phyloP scores from a whole-genome alignment of 1,140 invertebrate genomes.

The Atta texana region DNA sequence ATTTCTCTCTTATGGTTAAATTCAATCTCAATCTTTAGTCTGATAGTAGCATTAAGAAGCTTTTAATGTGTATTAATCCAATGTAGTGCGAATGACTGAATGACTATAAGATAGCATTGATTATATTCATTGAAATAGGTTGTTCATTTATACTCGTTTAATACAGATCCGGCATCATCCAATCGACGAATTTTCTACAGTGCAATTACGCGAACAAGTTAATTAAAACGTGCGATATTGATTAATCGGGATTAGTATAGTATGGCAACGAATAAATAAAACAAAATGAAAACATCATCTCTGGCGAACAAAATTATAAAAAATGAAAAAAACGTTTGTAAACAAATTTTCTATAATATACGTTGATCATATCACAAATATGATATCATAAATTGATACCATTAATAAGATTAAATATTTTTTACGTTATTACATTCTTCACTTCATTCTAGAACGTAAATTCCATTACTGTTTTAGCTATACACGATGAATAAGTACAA shows the following conservation, averaged over 20 bases:
- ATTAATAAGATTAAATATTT: neutral
- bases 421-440: neutral
- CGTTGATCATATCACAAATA: too few species aligned
- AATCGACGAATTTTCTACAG: neutral
- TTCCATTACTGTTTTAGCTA: neutral
- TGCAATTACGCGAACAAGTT: neutral
- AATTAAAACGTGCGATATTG: constrained; percentile 19
- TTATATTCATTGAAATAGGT: neutral
- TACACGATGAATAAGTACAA: neutral
- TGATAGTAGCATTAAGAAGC: too few species aligned
- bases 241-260: constrained; percentile 2
- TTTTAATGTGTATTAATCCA: too few species aligned
- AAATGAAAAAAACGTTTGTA: neutral
- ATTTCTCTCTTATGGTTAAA: too few species aligned
- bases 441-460: neutral
- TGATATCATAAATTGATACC: neutral
- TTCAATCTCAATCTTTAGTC: too few species aligned
- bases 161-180: neutral
- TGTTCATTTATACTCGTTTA: neutral
- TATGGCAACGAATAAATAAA: neutral
- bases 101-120: neutral
- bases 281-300: neutral
- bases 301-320: neutral
- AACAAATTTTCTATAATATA: neutral
- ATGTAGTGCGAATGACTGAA: neutral